Conservation (phyloP, 2,113 vertebrate genomes). For the Desmodus rotundus region DNA sequence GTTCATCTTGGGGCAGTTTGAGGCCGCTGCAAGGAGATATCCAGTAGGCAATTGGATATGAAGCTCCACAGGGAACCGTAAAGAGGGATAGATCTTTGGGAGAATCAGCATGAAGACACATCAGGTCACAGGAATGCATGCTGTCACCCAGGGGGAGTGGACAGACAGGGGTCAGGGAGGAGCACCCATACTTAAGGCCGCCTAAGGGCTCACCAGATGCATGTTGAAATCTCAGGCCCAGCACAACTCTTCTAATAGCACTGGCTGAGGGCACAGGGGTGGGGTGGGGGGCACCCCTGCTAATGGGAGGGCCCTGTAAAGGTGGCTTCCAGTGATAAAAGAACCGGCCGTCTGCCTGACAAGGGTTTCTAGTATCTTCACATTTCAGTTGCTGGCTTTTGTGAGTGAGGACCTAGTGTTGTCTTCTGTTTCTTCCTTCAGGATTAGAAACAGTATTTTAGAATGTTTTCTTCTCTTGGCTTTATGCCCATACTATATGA, state of each 20-base stretch:
- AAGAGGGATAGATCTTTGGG: background rate
- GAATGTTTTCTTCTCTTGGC: background rate
- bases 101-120: background rate
- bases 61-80: background rate
- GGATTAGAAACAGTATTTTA: background rate
- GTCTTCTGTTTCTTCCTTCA: background rate
- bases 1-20: background rate
- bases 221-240: background rate
- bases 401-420: background rate
- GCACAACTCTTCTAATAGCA: rapidly evolving
- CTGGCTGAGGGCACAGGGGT: rapidly evolving
- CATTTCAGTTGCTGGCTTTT: background rate
- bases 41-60: background rate
- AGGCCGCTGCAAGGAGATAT: background rate
- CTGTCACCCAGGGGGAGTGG: background rate
- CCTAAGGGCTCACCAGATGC: background rate
- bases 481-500: background rate
- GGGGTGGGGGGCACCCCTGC: background rate
- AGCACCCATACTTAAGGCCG: background rate
- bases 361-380: background rate
- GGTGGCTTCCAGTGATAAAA: background rate
- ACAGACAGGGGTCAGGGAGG: background rate
- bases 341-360: background rate
- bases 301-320: background rate
- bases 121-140: background rate